Evolutionary conservation across 2,113 vertebrate genomes (phyloP).

Genomic region (Ariopsis seemanni): DNA sequence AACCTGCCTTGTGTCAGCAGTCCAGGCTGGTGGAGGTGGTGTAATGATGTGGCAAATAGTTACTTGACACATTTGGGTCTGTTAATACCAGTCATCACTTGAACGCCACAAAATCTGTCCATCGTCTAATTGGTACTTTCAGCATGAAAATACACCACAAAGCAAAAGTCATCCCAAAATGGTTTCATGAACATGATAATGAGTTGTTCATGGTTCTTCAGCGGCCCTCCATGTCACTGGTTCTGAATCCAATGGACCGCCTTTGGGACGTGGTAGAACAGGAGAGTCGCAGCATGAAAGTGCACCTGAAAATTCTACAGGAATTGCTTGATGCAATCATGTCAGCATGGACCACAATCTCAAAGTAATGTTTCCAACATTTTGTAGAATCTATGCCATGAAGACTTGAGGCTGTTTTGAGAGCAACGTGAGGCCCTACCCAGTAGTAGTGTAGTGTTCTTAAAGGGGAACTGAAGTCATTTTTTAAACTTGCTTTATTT

Average conservation of each 20-base stretch:
- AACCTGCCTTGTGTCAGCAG: too few species aligned
- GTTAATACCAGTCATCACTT: neutral
- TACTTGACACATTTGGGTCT: neutral
- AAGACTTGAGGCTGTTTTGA: neutral
- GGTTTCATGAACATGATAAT: neutral
- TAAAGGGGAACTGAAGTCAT: neutral
- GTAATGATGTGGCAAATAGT: neutral
- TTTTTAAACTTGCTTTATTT: too few species aligned
- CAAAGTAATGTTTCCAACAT: neutral
- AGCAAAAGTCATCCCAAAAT: neutral
- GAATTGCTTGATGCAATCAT: neutral
- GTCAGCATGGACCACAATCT: neutral
- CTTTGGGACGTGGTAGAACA: neutral
- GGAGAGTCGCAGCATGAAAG: neutral
- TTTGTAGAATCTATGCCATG: neutral
- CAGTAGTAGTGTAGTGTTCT: neutral
- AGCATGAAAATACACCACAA: neutral
- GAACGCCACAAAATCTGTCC: neutral
- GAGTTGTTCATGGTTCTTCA: neutral
- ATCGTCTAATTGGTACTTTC: neutral
- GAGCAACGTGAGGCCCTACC: neutral
- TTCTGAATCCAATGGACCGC: neutral
- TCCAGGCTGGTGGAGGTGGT: neutral
- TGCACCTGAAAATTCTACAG: neutral
- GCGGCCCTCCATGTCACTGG: neutral